Evolutionary conservation across 2,113 vertebrate species (phyloP), one percentile per base, ranked within the genome.

Genomic region (Tor tambroides): DNA sequence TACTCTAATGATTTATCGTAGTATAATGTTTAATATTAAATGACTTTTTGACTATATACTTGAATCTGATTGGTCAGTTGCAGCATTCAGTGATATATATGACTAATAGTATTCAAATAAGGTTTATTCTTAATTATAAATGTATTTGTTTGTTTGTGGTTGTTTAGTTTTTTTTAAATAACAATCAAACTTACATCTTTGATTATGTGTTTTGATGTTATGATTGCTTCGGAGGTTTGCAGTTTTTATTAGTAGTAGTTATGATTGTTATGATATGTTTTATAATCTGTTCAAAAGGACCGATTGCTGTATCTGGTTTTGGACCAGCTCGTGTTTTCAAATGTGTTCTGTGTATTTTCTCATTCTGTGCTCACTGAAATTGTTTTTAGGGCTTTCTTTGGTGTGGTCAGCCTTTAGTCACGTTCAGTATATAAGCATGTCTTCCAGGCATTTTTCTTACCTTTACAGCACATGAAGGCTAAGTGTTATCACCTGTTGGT

Each of bases 401-500:
- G 63, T 80, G 69, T 63, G 63, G 59, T 76, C 23, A 0, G 30
- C 19, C 0, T 84, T 43, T 79, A 85, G 84, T 79, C 75, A 51
- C 54, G 56, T 49, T 69, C n/a, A 9, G 26, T 51, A 32, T 14
- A 32, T 75, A 59, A 86, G 26, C 30, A 21, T 67, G 61, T 78
- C 69, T 83, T 28, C 75, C 61, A 32, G 28, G 54, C 54, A 75
- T 67, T 35, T 74, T 19, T 61, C 63, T 84, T 49, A 65, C 83
- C 84, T 84, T 80, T 28, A n/a, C 23, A 67, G 83, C 78, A 35
- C 76, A 65, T 43, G 65, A 54, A 54, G 56, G 38, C 69, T 82
- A 85, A 85, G 59, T 82, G 69, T 49, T 88, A 46, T 90, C 84
- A 86, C 75, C 86, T 83, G 85, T 69, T 81, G 72, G 46, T 78